A percentile compares a stretch with the other conserved stretches of the same genome.
Conservation (phyloP, 2,888 invertebrate genomes). For the Perizoma affinitatum region DNA sequence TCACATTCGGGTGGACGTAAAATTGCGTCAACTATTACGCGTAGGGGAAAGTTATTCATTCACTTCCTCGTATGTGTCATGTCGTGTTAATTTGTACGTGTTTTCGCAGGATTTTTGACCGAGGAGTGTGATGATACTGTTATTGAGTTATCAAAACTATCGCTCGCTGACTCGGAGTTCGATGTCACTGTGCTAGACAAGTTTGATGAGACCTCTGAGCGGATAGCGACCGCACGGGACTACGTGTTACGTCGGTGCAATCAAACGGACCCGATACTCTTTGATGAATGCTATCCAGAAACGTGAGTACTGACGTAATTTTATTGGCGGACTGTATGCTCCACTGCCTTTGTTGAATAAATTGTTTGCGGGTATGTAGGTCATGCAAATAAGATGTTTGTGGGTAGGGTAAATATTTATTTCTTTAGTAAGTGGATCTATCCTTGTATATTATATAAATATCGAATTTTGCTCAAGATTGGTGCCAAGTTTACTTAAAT, state of each 20-base stretch:
- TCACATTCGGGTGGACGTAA: conserved; percentile 29
- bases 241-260: conserved; percentile 87
- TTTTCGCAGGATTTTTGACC: conserved; percentile 79
- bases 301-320: conserved; percentile 74
- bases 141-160: conserved; percentile 80
- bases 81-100: conserved; percentile 42
- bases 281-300: conserved; percentile 87
- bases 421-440: conserved; percentile 23
- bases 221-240: conserved; percentile 70
- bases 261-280: conserved; percentile 85
- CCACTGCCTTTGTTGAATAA: conserved; percentile 12
- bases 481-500: conserved; percentile 11
- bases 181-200: conserved; percentile 75
- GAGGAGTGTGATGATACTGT: conserved; percentile 84
- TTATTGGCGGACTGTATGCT: background rate
- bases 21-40: conserved; percentile 66
- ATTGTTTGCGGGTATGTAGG: conserved; percentile 49
- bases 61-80: conserved; percentile 77
- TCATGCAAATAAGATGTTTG: conserved; percentile 51
- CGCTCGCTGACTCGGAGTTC: conserved; percentile 74
- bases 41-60: conserved; percentile 73
- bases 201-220: conserved; percentile 66
- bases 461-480: background rate
- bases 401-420: conserved; percentile 39
- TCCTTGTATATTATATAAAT: conserved; percentile 1